Base-by-base conservation (phyloP, 2,888 invertebrate genomes). In the Callosobruchus maculatus region DNA sequence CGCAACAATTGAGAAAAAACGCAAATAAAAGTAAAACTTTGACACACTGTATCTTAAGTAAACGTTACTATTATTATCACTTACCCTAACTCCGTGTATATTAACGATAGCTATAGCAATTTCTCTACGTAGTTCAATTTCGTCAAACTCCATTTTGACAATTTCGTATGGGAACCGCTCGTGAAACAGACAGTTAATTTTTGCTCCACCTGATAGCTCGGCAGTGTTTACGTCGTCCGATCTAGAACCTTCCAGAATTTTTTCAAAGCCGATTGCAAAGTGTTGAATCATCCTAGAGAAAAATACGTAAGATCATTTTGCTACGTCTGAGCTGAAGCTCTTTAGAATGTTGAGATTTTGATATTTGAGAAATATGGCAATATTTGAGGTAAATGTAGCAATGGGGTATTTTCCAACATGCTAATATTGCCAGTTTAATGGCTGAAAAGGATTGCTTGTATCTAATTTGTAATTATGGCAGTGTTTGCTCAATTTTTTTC, bases 121-220 rank as follows among this genome's bases (percentile, higher is more conserved):
- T 89, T 99, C 99, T 80, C 95, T 91, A 70, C 99, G 92, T 80
- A 99, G 89, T 86, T 99, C 99, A 87, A 98, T 98, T 88, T 99
- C 99, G 86, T 99, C 99, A 86, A 98, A 98, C 86, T 99, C 98
- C 97, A 99, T 99, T 90, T 98, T 98, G 80, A 98, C 98, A 83
- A 98, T 96, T 89, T 98, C 99, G 88, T 99, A 99, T 22, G 99
- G 99, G 88, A 99, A 98, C 83, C 99, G 91, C 89, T 99, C 99
- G 88, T 99, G 99, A 90, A 99, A 99, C 82, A 99, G 91, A 81
- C 99, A 92, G 88, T 99, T 99, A 84, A 99, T 99, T 89, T 98
- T 97, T 80, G 99, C 99, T 88, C 99, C 99, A 76, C 99, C 99
- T 7, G 98, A 98, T 76, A 99, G 89, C 87, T 99, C 99, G 87